Percentiles rank a stretch among this genome's conserved stretches.
Conservation (phyloP, 2,113 vertebrate genomes). For the Pristiophorus japonicus region DNA sequence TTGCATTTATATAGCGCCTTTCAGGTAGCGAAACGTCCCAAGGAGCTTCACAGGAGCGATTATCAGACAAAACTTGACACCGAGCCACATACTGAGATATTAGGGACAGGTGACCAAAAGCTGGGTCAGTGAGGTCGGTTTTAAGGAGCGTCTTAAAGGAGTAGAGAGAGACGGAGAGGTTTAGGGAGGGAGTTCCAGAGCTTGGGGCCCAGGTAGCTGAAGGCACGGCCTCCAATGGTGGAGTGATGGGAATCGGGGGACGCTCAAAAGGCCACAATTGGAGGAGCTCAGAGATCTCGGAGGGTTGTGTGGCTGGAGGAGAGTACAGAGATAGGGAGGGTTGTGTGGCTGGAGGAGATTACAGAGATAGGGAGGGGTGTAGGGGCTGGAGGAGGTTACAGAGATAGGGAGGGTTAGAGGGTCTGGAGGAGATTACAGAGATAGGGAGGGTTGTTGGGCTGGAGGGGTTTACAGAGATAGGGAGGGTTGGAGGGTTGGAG, state of each 20-base stretch:
- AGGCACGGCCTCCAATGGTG: neutral
- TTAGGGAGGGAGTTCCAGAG: neutral
- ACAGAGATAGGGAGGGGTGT: too few species aligned
- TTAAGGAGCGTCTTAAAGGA: neutral
- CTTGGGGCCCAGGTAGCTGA: neutral
- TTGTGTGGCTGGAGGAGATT: too few species aligned
- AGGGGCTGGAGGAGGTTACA: too few species aligned
- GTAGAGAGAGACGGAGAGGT: neutral
- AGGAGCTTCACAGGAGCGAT: neutral
- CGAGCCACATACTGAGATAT: neutral
- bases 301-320: neutral
- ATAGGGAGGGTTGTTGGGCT: too few species aligned
- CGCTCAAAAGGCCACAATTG: neutral
- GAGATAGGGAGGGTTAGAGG: too few species aligned
- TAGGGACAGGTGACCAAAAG: too few species aligned
- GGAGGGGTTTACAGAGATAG: too few species aligned
- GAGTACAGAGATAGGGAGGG: too few species aligned
- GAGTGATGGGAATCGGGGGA: neutral
- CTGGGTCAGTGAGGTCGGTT: too few species aligned
- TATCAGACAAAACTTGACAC: neutral
- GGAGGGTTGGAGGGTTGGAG: too few species aligned
- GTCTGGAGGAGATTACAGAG: too few species aligned
- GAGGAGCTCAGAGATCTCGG: neutral
- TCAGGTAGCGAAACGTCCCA: neutral
- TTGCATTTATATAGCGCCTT: neutral